Conservation (phyloP, 2,888 invertebrate genomes). For the Morinoia aosen region DNA sequence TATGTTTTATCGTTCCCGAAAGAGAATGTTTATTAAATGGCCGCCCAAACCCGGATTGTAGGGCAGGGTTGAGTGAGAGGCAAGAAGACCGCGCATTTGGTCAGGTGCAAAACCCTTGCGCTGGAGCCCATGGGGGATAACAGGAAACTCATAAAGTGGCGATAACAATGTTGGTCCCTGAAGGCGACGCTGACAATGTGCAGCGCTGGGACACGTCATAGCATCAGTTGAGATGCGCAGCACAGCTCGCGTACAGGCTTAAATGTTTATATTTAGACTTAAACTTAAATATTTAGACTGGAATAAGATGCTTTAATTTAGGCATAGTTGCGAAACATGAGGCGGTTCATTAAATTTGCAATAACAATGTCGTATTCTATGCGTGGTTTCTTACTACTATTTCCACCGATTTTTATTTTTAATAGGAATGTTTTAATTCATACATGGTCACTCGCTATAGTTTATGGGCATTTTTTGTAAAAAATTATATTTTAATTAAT, state of each 20-base stretch:
- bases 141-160: slow-evolving; percentile 4
- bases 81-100: not conserved
- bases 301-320: too few relatives aligned
- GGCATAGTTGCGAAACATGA: too few relatives aligned
- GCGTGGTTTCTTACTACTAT: too few relatives aligned
- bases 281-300: too few relatives aligned
- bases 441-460: too few relatives aligned
- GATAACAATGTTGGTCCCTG: not conserved
- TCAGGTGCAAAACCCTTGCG: not conserved
- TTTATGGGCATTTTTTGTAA: too few relatives aligned
- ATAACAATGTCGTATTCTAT: too few relatives aligned
- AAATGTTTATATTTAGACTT: too few relatives aligned
- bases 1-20: not conserved
- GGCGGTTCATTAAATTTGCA: too few relatives aligned
- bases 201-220: not conserved
- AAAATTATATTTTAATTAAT: too few relatives aligned
- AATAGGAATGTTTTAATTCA: too few relatives aligned
- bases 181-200: not conserved
- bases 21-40: not conserved
- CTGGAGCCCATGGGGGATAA: not conserved
- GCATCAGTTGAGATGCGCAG: not conserved
- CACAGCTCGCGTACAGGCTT: not conserved
- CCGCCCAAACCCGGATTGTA: not conserved
- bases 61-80: not conserved
- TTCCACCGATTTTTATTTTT: too few relatives aligned